Conservation (phyloP, 2,888 invertebrate species). For the Dexiosoma caninum region DNA sequence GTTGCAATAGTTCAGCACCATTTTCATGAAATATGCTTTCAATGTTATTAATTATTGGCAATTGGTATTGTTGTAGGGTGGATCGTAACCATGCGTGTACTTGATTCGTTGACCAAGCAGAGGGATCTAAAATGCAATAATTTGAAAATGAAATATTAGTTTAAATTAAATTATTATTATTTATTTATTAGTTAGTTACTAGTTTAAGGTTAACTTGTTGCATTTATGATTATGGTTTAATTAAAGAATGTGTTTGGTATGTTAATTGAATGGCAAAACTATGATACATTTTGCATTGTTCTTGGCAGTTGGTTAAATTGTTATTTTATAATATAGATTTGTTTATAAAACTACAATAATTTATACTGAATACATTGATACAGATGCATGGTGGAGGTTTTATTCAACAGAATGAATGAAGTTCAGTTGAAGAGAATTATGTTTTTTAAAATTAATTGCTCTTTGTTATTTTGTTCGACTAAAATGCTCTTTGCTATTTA, state of each 20-base stretch:
- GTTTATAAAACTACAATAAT: no score
- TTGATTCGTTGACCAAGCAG: slow-evolving; percentile 89
- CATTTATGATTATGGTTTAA: slow-evolving; percentile 34
- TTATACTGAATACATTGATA: no score
- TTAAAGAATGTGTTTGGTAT: slow-evolving; percentile 2
- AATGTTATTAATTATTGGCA: slow-evolving; percentile 85
- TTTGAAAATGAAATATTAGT: neutral
- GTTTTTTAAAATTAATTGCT: no score
- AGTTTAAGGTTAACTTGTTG: slow-evolving; percentile 46
- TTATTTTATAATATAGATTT: no score
- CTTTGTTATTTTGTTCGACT: no score
- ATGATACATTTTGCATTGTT: no score
- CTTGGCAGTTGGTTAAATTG: no score
- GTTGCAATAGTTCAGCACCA: slow-evolving; percentile 85
- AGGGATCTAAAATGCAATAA: slow-evolving; percentile 84
- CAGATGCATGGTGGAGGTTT: no score
- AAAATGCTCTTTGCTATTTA: no score
- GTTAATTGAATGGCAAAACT: neutral
- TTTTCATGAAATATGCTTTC: slow-evolving; percentile 89
- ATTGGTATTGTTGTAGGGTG: slow-evolving; percentile 88
- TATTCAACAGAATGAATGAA: no score
- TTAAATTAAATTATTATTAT: neutral
- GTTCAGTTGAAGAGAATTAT: no score
- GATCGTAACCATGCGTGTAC: slow-evolving; percentile 94
- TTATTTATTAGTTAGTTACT: slow-evolving; percentile 34